Base-by-base conservation (phyloP, 2,888 invertebrate genomes). In the Lathronympha strigana region DNA sequence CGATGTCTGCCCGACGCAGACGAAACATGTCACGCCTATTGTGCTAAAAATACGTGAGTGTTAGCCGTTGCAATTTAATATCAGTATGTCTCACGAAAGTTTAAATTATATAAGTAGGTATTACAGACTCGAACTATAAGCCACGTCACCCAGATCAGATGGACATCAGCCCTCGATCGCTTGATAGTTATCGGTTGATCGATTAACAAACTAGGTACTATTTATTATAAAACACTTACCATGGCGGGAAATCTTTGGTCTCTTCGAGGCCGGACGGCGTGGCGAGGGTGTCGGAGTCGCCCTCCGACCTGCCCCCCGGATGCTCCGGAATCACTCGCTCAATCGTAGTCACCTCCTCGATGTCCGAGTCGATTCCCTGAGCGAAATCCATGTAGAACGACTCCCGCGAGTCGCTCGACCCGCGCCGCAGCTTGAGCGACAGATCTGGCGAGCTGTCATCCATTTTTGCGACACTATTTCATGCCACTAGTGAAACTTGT, bases 351-450 rank as follows among this genome's bases (percentile, higher is more conserved):
- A 96, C 96, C 87, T 97, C 97, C 84, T 97, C 97, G 77, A 97
- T 97, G 82, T 97, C 97, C 19, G 97, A 97, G 87, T 97, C 97
- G 82, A 97, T 97, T 68, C 97, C 97, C 92, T 96, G 96, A 77
- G 96, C 97, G 83, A 97, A 96, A 89, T 97, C 97, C 97, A 97
- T 96, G 80, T 97, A 97, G 85, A 97, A 97, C 62, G 96, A 97
- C 86, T 97, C 97, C 71, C 97, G 93, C 36, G 97, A 97, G 87
- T 97, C 97, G 82, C 96, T 96, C 38, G 96, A 97, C 58, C 97
- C 96, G 67, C 97, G 94, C 74, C 97, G 94, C 82, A 97, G 89
- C 90, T 97, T 96, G 71, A 97, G 93, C 91, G 97, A 97, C 88
- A 97, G 90, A 89, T 97, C 97, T 69, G 97, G 96, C 67, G 97